Evolutionary conservation across 1,140 invertebrate genomes (phyloP).

Genomic region (Drosophila repleta): DNA sequence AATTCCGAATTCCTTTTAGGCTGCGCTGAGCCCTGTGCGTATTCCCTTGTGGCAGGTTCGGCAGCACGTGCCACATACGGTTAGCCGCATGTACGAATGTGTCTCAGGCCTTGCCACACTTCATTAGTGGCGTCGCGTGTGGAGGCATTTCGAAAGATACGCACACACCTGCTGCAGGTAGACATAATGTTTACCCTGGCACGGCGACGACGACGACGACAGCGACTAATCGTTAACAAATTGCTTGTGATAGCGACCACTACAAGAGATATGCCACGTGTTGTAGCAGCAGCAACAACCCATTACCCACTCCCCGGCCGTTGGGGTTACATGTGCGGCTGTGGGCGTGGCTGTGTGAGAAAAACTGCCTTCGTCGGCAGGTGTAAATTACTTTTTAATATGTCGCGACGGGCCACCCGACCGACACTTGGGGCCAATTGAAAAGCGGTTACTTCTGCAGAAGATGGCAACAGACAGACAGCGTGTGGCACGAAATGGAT

Average conservation of each 20-base stretch:
- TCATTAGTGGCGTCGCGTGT: constrained; percentile 36
- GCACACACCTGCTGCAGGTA: neutral
- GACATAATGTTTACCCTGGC: constrained; percentile 23
- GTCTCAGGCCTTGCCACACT: constrained; percentile 29
- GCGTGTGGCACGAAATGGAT: constrained; percentile 15
- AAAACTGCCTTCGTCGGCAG: constrained; percentile 57
- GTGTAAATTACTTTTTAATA: constrained; percentile 81
- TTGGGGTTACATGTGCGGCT: too few relatives aligned
- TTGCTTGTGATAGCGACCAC: constrained; percentile 65
- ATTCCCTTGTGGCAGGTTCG: constrained; percentile 35
- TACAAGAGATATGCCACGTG: constrained; percentile 37
- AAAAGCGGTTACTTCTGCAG: constrained; percentile 1
- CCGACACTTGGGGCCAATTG: constrained; percentile 22
- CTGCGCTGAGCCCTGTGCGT: constrained; percentile 7
- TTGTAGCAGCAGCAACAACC: neutral
- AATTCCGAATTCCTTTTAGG: constrained; percentile 19
- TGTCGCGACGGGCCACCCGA: constrained; percentile 46
- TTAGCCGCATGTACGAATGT: constrained; percentile 37
- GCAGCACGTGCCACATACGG: constrained; percentile 35
- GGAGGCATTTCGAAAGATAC: constrained; percentile 33
- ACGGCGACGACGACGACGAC: constrained; percentile 16
- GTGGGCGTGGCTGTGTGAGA: constrained; percentile 54
- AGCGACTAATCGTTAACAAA: constrained; percentile 77
- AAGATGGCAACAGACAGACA: constrained; percentile 3
- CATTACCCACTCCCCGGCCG: constrained; percentile 1